Evolutionary conservation across 2,888 invertebrate genomes (phyloP).

Genomic region (Disparrhopalites patrizii): DNA sequence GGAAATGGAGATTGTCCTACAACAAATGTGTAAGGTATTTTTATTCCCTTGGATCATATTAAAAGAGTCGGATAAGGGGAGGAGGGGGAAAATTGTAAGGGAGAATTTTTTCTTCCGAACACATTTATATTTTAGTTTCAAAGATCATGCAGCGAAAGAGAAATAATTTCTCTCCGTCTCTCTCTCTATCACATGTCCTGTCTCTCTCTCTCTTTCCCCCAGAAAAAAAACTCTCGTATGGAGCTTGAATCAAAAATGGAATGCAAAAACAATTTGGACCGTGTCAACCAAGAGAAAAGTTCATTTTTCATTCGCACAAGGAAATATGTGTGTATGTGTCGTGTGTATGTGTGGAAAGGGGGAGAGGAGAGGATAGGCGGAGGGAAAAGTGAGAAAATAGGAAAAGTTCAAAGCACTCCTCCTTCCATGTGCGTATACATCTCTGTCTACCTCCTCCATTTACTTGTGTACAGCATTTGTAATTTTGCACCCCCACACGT

Average conservation of each 20-base stretch:
- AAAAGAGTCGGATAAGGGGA: no score
- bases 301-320: slow-evolving; percentile 48
- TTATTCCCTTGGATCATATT: no score
- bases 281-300: slow-evolving; percentile 48
- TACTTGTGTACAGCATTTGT: slow-evolving; percentile 15
- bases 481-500: neutral
- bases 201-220: slow-evolving; percentile 18
- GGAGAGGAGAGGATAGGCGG: neutral
- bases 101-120: no score
- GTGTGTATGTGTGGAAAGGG: no score
- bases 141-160: slow-evolving; percentile 12
- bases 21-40: no score
- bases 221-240: no score
- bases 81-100: no score
- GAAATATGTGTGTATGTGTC: no score
- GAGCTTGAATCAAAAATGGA: slow-evolving; percentile 48
- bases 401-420: slow-evolving; percentile 32
- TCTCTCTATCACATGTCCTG: slow-evolving; percentile 20
- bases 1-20: no score
- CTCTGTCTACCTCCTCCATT: neutral
- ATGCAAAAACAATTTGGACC: slow-evolving; percentile 49
- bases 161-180: slow-evolving; percentile 42
- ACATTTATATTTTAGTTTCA: slow-evolving; percentile 4
- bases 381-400: slow-evolving; percentile 27
- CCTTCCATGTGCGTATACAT: slow-evolving; percentile 1